Conservation (phyloP, 1,140 invertebrate genomes). For the Varroa destructor region DNA sequence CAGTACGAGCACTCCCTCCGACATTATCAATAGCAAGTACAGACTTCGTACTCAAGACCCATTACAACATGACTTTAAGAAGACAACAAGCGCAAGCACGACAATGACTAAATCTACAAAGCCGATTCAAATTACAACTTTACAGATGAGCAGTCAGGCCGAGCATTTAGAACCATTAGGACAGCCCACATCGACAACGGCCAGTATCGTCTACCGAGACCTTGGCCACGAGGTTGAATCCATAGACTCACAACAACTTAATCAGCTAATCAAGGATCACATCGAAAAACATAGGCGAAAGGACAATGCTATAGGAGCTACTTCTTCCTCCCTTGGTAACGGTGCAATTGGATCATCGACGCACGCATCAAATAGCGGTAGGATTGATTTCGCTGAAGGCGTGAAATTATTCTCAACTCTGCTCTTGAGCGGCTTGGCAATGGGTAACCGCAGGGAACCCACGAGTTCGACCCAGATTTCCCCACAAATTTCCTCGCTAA, state of each 20-base stretch:
- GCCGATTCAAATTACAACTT: no score
- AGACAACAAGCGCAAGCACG: no score
- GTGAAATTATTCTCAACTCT: constrained; percentile 24
- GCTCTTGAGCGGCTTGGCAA: constrained; percentile 15
- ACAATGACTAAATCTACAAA: no score
- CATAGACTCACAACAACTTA: neutral
- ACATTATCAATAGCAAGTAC: constrained; percentile 5
- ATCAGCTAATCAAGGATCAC: neutral
- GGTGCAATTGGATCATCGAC: neutral
- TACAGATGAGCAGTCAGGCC: no score
- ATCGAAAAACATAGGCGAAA: neutral
- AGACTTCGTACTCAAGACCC: neutral
- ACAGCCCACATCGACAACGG: no score
- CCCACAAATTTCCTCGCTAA: no score
- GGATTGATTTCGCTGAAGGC: constrained; percentile 23
- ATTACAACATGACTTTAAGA: neutral
- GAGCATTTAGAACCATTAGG: no score
- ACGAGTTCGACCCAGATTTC: no score
- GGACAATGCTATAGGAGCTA: neutral
- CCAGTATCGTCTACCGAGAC: no score
- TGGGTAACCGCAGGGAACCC: neutral
- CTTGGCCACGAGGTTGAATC: no score
- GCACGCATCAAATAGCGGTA: neutral
- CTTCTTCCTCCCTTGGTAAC: neutral
- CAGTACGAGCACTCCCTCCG: neutral